Percentiles rank a stretch among this genome's conserved stretches.
Conservation (phyloP, 2,113 vertebrate species). For the Vicugna pacos region DNA sequence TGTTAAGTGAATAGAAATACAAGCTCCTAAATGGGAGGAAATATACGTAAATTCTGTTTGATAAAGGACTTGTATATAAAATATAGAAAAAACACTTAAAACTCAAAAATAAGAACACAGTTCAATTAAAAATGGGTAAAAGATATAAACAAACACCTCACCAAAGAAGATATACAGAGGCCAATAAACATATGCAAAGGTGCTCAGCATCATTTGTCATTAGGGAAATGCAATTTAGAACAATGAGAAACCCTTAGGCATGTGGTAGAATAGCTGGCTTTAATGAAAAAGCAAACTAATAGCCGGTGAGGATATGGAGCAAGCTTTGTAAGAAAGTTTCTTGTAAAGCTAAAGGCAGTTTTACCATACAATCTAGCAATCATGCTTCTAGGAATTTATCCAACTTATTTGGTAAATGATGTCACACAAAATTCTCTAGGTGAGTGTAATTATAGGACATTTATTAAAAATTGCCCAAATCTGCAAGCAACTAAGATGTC, state of each 20-base stretch:
- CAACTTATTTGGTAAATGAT: not conserved
- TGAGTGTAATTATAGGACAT: not conserved
- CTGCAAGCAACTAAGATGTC: not conserved
- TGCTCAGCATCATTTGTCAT: not conserved
- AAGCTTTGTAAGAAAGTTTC: not conserved
- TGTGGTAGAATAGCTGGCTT: not conserved
- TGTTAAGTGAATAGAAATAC: not conserved
- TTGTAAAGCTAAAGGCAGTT: not conserved
- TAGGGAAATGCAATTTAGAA: not conserved
- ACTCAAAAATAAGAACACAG: not conserved
- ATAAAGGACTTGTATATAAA: not conserved
- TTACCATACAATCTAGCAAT: not conserved
- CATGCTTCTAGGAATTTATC: not conserved
- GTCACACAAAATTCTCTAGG: not conserved
- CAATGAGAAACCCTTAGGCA: not conserved
- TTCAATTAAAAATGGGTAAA: not conserved
- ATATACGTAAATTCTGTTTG: not conserved
- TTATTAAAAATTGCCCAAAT: not conserved
- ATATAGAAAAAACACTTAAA: not conserved
- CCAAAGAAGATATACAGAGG: not conserved
- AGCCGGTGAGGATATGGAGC: not conserved
- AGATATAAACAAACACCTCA: not conserved
- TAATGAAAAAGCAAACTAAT: not conserved
- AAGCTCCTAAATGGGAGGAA: not conserved
- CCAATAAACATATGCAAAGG: not conserved